Conservation (phyloP, 2,888 invertebrate species). For the Toxonevra muliebris region DNA sequence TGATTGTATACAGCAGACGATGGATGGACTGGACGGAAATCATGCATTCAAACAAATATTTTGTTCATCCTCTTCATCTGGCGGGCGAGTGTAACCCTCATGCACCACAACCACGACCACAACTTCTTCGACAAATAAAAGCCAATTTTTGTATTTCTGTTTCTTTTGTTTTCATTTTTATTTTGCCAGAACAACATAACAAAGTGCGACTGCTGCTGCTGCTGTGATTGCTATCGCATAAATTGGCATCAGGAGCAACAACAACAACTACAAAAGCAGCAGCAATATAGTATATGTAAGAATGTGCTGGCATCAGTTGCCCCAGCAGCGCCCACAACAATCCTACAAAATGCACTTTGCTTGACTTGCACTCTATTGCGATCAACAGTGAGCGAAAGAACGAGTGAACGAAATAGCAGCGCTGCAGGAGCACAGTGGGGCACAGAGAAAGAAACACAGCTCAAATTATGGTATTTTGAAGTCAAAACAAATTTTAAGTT, state of each 20-base stretch:
- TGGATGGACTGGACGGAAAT: not conserved
- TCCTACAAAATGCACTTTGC: too few species aligned
- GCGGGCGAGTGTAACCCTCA: not conserved
- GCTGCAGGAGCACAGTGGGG: not conserved
- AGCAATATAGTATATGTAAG: too few species aligned
- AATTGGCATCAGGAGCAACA: slow-evolving; percentile 37
- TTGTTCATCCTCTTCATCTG: too few species aligned
- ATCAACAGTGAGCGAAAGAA: not conserved
- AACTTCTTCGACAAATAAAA: slow-evolving; percentile 3
- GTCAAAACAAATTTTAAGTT: too few species aligned
- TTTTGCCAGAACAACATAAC: not conserved
- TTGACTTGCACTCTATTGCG: too few species aligned
- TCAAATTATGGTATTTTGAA: not conserved
- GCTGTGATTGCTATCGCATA: slow-evolving; percentile 41
- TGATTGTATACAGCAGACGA: slow-evolving; percentile 28
- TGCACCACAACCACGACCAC: not conserved
- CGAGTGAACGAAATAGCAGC: not conserved
- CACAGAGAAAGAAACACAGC: not conserved
- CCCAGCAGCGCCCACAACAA: slow-evolving; percentile 14
- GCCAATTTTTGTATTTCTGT: not conserved
- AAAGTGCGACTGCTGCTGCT: slow-evolving; percentile 7
- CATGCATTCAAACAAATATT: not conserved
- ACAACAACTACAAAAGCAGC: slow-evolving; percentile 17
- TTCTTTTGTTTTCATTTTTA: too few species aligned
- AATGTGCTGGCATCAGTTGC: slow-evolving; percentile 14